Evolutionary conservation across 2,888 invertebrate species (phyloP), one percentile per base, ranked within the genome.

Genomic region (Agapetus fuscipes): DNA sequence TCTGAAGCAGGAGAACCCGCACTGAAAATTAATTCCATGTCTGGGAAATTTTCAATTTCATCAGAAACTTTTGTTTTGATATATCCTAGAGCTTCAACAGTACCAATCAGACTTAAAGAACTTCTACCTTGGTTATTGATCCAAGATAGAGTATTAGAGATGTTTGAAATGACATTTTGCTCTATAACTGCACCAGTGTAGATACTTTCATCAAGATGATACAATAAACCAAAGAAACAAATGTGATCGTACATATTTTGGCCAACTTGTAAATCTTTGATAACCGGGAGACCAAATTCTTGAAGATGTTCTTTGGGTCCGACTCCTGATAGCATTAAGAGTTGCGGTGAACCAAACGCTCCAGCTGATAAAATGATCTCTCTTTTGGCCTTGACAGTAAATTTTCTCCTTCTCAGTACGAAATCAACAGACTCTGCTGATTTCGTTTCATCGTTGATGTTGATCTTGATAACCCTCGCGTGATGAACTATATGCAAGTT

Each of bases 301-400:
- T 58, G 53, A 2, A 80, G 57, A 51, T 80, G 67, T 30, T 72
- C 55, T 41, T 53, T 60, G 0, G 75, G 75, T 2, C 76, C 76
- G 10, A 76, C 54, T 0, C 90, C 90, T 4, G 89, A 89, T 3
- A 95, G 59, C 86, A 94, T 87, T 7, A 95, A 69, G 2, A 95
- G 57, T 58, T 95, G 93, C 0, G 94, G 90, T 0, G 89, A 84
- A 52, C 86, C 87, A 47, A 95, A 81, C 2, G 90, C 76, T 0
- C 94, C 94, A 2, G 87, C 88, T 10, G 85, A 81, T 12, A 94
- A 53, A 37, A 94, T 83, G 0, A 95, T 80, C 63, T 90, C 90
- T 56, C 81, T 85, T 2, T 70, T 71, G 0, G 82, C 85, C 30
- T 57, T 60, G 1, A 76, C 76, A 7, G 60, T 63, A 44, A 61